Base-by-base conservation (phyloP, 2,888 invertebrate species). In the Polymixis flavicincta region DNA sequence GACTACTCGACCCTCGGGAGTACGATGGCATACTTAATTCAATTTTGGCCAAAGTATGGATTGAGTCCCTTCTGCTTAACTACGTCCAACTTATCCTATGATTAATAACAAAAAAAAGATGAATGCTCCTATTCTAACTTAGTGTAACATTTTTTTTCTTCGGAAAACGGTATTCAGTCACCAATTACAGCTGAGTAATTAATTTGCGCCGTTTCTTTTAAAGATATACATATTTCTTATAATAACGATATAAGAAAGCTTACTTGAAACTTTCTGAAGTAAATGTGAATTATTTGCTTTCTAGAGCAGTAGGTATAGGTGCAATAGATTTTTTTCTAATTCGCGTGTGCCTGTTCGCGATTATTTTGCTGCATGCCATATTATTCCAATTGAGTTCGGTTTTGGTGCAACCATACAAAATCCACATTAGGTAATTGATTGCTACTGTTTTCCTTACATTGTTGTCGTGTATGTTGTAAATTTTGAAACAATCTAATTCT, bases 321-420 rank as follows among this genome's bases (percentile, higher is more conserved):
- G 32, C 7, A 45, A 74, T 32, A 0, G 17, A 32, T 54, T 32
- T 37, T 61, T 55, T 45, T 2, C 32, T n/a, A n/a, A 80, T 74
- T 60, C 9, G 37, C n/a, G 32, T 80, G 50, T 37, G 6, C 0
- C 6, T 37, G 61, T 37, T 28, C 9, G 25, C 45, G 14, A 50
- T 61, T 48, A 61, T n/a, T 68, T 74, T 37, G 80, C 25, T 59
- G 57, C 57, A 59, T 80, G 74, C 28, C 13, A 52, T 54, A 54
- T 48, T 65, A 74, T 54, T 74, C 28, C 45, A 60, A 59, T 64
- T 60, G n/a, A 28, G 42, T 64, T 78, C 37, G 17, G 19, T 48
- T 28, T 54, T 42, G 17, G 25, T 37, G 19, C 28, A 37, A 14
- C 32, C n/a, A 50, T 45, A 22, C 25, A 14, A 37, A 48, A n/a